These are phyloP conservation scores for Sinella curviseta DNA, from an alignment of 1,140 invertebrate species.

Conservation along the genomic window DNA sequence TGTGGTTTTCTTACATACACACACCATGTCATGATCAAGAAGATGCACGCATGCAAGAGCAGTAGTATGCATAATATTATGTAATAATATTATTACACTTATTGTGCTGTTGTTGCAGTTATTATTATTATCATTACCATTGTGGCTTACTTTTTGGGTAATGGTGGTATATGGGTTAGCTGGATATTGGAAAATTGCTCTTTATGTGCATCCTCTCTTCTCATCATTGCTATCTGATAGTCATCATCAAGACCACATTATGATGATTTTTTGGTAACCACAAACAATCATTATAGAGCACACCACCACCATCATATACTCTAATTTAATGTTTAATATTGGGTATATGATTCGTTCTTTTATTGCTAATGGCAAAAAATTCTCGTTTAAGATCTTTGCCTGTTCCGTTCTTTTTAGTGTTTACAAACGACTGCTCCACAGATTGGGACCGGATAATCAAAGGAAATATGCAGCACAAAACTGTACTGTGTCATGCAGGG, in stretches of 20 bases:
- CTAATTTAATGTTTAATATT: no score
- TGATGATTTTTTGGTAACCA: slow-evolving; percentile 8
- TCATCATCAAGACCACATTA: not conserved
- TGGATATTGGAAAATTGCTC: slow-evolving; percentile 7
- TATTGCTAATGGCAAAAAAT: no score
- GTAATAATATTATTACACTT: not conserved
- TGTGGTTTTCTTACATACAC: slow-evolving; percentile 5
- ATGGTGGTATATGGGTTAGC: slow-evolving; percentile 13
- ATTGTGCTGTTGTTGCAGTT: not conserved
- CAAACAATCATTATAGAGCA: not conserved
- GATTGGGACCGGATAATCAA: no score
- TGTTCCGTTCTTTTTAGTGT: no score
- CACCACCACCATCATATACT: no score
- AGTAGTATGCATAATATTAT: not conserved
- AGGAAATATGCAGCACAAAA: not conserved
- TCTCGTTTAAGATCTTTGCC: not conserved
- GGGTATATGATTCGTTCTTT: no score
- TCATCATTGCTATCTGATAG: not conserved
- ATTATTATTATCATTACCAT: not conserved
- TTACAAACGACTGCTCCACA: no score
- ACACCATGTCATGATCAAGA: not conserved
- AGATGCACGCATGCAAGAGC: not conserved
- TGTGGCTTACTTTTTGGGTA: not conserved
- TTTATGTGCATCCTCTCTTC: not conserved
- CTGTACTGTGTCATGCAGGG: not conserved